Percentiles rank a stretch among this genome's conserved stretches.
Evolutionary conservation across 2,113 vertebrate species (phyloP).

Genomic region (zebrafish (Danio rerio)): DNA sequence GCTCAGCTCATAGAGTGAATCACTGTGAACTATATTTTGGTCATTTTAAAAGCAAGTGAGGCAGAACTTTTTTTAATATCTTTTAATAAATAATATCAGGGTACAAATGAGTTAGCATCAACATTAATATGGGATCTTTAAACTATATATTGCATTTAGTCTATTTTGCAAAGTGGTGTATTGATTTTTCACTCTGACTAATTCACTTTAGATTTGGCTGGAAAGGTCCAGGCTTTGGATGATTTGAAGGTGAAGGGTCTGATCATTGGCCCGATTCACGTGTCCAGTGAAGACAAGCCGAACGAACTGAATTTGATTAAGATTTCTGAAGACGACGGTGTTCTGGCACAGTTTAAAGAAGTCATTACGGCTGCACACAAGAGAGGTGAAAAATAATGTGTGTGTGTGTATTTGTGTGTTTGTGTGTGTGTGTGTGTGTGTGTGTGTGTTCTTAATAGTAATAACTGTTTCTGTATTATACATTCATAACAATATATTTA

Average conservation of each 20-base stretch:
- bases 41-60: not conserved
- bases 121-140: not conserved
- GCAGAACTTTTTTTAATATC: not conserved
- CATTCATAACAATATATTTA: too few species aligned
- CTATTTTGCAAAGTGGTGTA: not conserved
- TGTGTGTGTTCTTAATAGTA: too few species aligned
- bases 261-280: conserved; percentile 83
- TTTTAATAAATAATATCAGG: not conserved
- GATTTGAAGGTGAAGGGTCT: conserved; percentile 83
- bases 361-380: conserved; percentile 77
- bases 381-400: conserved; percentile 74
- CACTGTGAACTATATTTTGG: too few species aligned
- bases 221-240: conserved; percentile 69
- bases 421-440: too few species aligned
- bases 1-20: not conserved
- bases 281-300: conserved; percentile 66
- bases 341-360: conserved; percentile 70
- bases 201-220: conserved; percentile 72
- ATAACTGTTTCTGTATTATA: too few species aligned
- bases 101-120: not conserved
- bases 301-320: conserved; percentile 68
- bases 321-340: conserved; percentile 70
- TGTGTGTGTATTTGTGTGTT: too few species aligned
- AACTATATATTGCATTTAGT: not conserved
- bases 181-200: not conserved